A percentile compares a stretch with the other conserved stretches of the same genome.
phyloP scores from a whole-genome alignment of 23 tunicate genomes.

The Aplidium turbinatum region DNA sequence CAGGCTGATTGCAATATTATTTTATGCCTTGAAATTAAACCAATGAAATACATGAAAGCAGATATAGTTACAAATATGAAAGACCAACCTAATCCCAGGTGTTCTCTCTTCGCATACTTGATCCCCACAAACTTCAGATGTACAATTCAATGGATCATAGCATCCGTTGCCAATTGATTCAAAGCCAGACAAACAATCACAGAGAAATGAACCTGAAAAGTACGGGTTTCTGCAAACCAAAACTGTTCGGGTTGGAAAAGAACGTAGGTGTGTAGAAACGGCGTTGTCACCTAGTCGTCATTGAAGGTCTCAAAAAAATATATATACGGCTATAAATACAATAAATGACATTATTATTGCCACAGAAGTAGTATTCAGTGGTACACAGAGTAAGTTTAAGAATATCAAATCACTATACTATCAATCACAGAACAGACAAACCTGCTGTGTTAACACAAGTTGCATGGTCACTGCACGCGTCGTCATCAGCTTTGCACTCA shows the following conservation, averaged over 20 bases:
- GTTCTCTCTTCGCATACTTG: conserved; percentile 60
- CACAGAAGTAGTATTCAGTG: background rate
- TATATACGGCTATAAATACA: no score
- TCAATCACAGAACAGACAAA: conserved; percentile 11
- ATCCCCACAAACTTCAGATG: conserved; percentile 32
- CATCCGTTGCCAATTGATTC: conserved; percentile 26
- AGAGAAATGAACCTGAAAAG: conserved; percentile 48
- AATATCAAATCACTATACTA: no score
- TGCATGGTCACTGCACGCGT: conserved; percentile 41
- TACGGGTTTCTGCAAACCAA: no score
- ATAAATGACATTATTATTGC: background rate
- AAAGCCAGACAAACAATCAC: conserved; percentile 52
- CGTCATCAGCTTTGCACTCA: conserved; percentile 38
- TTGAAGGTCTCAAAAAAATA: background rate
- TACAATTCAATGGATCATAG: conserved; percentile 57
- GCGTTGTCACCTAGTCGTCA: background rate
- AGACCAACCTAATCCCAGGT: conserved; percentile 51
- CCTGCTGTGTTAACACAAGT: conserved; percentile 59
- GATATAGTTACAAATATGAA: no score
- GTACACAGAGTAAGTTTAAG: background rate
- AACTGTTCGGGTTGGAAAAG: no score
- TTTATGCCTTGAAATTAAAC: no score
- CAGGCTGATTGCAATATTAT: no score
- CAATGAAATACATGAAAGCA: no score
- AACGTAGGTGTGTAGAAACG: no score